A percentile compares a stretch with the other conserved stretches of the same genome.
These are phyloP conservation scores for Rhabdomys pumilio DNA, from an alignment of 2,797 vertebrate species.

Conservation along the genomic window DNA sequence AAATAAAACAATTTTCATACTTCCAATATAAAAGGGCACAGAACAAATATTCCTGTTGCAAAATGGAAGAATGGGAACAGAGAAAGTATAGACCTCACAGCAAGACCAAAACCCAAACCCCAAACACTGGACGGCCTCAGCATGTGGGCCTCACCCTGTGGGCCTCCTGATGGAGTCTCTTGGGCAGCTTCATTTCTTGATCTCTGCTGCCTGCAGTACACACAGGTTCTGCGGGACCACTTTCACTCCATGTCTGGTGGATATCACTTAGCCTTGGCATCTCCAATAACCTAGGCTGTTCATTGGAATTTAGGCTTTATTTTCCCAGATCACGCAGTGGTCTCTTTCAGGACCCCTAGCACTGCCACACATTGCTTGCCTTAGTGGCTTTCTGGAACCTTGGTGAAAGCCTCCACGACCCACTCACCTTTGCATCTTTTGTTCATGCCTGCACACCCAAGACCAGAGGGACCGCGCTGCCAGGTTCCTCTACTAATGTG, in stretches of 20 bases:
- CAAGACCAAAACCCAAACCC: not conserved
- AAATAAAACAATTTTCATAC: not conserved
- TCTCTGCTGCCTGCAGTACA: not conserved
- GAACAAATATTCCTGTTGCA: not conserved
- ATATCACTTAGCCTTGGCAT: not conserved
- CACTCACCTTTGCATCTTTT: not conserved
- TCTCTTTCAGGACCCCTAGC: not conserved
- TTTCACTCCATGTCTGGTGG: not conserved
- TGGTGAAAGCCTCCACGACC: not conserved
- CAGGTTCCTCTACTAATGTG: not conserved
- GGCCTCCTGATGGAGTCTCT: no score
- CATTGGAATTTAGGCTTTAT: not conserved
- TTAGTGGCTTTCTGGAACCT: not conserved
- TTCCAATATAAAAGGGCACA: not conserved
- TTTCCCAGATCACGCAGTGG: not conserved
- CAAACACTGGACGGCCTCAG: not conserved
- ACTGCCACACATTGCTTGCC: not conserved
- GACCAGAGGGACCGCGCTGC: not conserved
- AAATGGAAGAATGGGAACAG: not conserved
- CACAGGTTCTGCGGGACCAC: no score
- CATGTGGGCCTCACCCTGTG: not conserved
- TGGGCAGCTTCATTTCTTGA: no score
- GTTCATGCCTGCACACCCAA: not conserved
- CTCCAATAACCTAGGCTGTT: not conserved
- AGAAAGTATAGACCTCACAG: not conserved